phyloP scores from a whole-genome alignment of 2,888 invertebrate genomes.

The Thera britannica region DNA sequence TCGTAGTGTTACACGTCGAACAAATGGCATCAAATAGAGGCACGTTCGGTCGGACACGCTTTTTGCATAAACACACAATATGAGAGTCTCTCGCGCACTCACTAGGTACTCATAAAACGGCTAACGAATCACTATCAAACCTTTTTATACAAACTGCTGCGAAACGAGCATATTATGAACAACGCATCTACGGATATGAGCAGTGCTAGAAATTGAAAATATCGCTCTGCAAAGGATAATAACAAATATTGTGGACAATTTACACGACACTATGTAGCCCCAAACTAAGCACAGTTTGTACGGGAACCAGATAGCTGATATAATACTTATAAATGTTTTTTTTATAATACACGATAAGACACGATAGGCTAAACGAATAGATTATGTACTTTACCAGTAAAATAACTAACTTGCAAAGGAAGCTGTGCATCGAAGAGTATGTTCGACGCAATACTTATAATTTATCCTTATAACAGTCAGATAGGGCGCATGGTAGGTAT shows the following conservation, averaged over 20 bases:
- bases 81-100: conserved; percentile 10
- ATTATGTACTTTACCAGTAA: not conserved
- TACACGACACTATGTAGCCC: too few species aligned
- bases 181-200: not conserved
- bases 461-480: conserved; percentile 5
- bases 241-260: too few species aligned
- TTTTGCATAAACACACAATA: conserved; percentile 27
- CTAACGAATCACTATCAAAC: not conserved
- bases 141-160: not conserved
- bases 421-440: not conserved
- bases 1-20: not conserved
- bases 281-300: too few species aligned
- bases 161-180: not conserved
- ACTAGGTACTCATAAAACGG: conserved; percentile 9
- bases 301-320: too few species aligned
- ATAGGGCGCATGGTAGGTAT: conserved; percentile 18
- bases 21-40: conserved; percentile 7
- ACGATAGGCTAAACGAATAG: too few species aligned
- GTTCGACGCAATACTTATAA: conserved; percentile 16
- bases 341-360: too few species aligned
- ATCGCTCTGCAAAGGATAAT: too few species aligned
- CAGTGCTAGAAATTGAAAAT: too few species aligned
- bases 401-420: not conserved
- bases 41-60: conserved; percentile 14
- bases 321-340: too few species aligned